Base-by-base conservation (phyloP, 2,888 invertebrate species). In the Drosophila planitibia region DNA sequence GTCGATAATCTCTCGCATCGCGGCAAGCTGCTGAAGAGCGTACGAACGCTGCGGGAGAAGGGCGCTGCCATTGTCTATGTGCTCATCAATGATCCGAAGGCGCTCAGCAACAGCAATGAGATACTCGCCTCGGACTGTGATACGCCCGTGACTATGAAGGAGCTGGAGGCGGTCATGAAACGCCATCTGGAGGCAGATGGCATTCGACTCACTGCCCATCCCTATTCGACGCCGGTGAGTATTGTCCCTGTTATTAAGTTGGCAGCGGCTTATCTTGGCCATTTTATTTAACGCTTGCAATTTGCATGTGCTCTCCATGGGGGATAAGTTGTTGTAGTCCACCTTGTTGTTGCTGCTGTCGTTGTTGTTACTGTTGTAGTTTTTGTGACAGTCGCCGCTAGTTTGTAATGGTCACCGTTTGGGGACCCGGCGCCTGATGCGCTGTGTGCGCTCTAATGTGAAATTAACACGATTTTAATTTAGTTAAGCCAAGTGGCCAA, bases 41-140 rank as follows among this genome's bases (percentile, higher is more conserved):
- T 98, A 71, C 95, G 97, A 88, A 96, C 96, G 82, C 94, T 98
- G 89, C 95, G 97, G 83, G 98, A 98, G 93, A 97, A 98, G 94
- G 98, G 98, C 62, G 98, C 98, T 60, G 98, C 98, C 69, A 96
- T 97, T 89, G 98, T 98, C 84, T 98, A 98, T 94, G 98, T 98
- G 92, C 97, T 98, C 74, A 95, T 98, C 87, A 98, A 98, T 92
- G 97, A 97, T 92, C 95, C 95, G 71, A 94, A 94, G 74, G 93
- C 93, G 41, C 85, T 93, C 66, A 94, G 94, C 82, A 95, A 94
- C 86, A 95, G 95, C 88, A 94, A 94, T 71, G 94, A 94, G 93
- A 91, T 93, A 52, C 89, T 93, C 63, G 91, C 92, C 72, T 89
- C 93, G 54, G 93, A 93, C 85, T 93, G 93, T 90, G 93, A 93